Conservation (phyloP, 2,888 invertebrate species). For the Hetaerina titia region DNA sequence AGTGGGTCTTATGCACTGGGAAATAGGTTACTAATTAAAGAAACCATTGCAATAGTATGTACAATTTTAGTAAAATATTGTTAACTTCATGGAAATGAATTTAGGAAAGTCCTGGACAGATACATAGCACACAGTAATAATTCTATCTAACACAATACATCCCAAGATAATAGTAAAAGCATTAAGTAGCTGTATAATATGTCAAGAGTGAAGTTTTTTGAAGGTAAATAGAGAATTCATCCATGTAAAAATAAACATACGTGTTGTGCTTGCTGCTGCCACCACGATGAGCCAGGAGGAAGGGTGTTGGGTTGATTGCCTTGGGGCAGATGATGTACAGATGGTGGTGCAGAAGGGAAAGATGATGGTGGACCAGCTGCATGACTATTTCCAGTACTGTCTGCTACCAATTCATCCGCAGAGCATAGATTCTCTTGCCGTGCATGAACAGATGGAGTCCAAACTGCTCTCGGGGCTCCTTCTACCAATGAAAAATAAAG, state of each 20-base stretch:
- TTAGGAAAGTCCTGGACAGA: too few species aligned
- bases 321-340: constrained; percentile 16
- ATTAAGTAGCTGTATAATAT: constrained; percentile 42
- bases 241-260: constrained; percentile 71
- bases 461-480: constrained; percentile 67
- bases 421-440: constrained; percentile 66
- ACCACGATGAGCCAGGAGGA: constrained; percentile 70
- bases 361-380: constrained; percentile 18
- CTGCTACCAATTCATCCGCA: constrained; percentile 68
- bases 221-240: neutral
- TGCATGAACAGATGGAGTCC: constrained; percentile 68
- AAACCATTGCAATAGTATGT: too few species aligned
- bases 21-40: too few species aligned
- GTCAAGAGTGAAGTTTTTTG: neutral
- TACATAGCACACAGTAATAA: neutral
- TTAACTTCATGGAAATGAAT: too few species aligned
- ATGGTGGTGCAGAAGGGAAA: constrained; percentile 15
- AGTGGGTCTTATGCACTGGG: too few species aligned
- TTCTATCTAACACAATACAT: neutral
- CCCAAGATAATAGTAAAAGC: neutral
- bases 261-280: constrained; percentile 75
- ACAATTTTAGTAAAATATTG: too few species aligned
- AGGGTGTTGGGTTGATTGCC: neutral
- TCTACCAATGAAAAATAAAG: neutral
- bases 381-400: constrained; percentile 40